Evolutionary conservation across 2,113 vertebrate species (phyloP), one percentile per base, ranked within the genome.

Genomic region (Pteruthius melanotis): DNA sequence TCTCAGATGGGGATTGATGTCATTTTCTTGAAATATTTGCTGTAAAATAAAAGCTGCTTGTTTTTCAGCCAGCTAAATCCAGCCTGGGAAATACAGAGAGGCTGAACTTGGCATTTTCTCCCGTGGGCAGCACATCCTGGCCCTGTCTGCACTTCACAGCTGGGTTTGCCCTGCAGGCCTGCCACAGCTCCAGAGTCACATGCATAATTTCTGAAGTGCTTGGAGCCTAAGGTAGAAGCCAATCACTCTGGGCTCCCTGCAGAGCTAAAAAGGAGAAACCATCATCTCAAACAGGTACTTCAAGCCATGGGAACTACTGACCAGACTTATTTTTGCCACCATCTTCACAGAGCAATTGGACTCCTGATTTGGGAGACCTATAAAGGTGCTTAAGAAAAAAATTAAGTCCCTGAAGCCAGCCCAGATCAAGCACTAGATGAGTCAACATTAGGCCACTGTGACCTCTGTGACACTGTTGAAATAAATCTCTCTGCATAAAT

Each of bases 1-100:
- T 63, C 88, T 97, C 93, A 87, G 92, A 88, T 89, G 79, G 85
- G 78, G 63, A 85, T 70, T 95, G 89, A 95, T 95, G 89, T 90
- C n/a, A 95, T 86, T 94, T 92, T 71, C 76, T 96, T 78, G 85
- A 96, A 96, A 93, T 94, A 96, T 92, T 90, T 95, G 83, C 92
- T 94, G 71, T 68, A 88, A 92, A 96, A 88, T 93, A 92, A 88
- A 90, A 93, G 86, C 81, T 87, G 90, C 37, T 95, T 92, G 86
- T 89, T 95, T 84, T 93, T 66, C 85, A 92, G 69, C 90, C 77
- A 86, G 68, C 63, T 84, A 94, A 95, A 93, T 81, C 28, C 56
- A 89, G 71, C 69, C 77, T 15, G 39, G 80, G 79, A 87, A 69
- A 84, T 10, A 56, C 16, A 81, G 47, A 72, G 42, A 83, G 59